phyloP scores from a whole-genome alignment of 2,113 vertebrate species.

The Bungarus multicinctus region DNA sequence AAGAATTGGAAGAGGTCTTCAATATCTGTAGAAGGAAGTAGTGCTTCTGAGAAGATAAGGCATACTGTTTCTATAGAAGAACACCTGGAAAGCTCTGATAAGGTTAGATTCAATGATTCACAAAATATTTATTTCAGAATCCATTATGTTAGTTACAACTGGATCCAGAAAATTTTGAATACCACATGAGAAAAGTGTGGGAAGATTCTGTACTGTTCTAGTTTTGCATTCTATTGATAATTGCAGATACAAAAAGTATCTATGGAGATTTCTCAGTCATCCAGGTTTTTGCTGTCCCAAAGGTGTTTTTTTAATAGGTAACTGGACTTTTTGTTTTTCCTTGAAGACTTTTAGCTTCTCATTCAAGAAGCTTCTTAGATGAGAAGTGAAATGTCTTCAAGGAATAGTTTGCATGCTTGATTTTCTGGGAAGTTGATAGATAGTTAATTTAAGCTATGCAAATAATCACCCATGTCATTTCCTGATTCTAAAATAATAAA shows the following conservation, averaged over 20 bases:
- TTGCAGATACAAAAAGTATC: background rate
- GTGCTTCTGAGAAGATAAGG: conserved; percentile 57
- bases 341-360: background rate
- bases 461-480: background rate
- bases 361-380: too few species aligned
- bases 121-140: background rate
- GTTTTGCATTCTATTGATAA: background rate
- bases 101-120: conserved; percentile 12
- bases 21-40: conserved; percentile 36
- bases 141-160: background rate
- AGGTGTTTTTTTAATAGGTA: background rate
- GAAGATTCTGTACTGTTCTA: background rate
- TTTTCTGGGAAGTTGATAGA: background rate
- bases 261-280: background rate
- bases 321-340: background rate
- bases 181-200: background rate
- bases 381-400: background rate
- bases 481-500: background rate
- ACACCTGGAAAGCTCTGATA: conserved; percentile 33
- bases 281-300: background rate
- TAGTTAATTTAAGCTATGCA: background rate
- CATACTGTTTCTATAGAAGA: background rate
- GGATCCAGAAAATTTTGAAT: background rate
- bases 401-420: background rate
- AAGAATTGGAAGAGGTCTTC: conserved; percentile 63